These are phyloP conservation scores for Andinoacara biseriatus DNA, from an alignment of 2,113 vertebrate genomes.

Conservation along the genomic window DNA sequence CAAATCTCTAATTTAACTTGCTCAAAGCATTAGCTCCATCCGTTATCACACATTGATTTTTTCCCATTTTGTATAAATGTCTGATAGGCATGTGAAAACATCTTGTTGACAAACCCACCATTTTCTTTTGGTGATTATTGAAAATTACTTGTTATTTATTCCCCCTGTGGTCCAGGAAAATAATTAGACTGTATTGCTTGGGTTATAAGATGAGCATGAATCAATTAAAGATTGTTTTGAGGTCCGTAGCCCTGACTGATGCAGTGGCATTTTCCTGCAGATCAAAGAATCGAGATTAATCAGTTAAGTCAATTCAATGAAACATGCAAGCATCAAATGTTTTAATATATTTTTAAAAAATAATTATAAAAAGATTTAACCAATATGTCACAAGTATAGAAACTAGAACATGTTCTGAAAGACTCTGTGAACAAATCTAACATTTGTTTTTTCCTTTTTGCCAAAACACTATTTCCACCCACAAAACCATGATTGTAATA, in stretches of 20 bases:
- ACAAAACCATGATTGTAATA: background rate
- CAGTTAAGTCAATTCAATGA: background rate
- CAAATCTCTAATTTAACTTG: constrained; percentile 75
- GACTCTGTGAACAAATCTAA: background rate
- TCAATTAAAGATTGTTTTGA: background rate
- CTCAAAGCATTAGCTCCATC: constrained; percentile 73
- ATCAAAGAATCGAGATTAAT: background rate
- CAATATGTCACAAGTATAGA: background rate
- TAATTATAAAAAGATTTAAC: background rate
- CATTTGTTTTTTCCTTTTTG: background rate
- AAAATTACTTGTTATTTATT: background rate
- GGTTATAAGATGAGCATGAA: background rate
- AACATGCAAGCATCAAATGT: background rate
- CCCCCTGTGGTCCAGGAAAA: background rate
- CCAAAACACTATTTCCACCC: background rate
- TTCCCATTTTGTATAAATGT: constrained; percentile 42
- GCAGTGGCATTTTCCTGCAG: no score
- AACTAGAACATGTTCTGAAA: background rate
- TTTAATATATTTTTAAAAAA: background rate
- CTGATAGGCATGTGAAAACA: constrained; percentile 8
- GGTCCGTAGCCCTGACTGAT: background rate
- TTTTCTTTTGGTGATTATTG: background rate
- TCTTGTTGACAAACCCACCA: background rate
- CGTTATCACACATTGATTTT: constrained; percentile 73
- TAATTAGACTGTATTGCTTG: background rate